phyloP scores from a whole-genome alignment of 2,888 invertebrate genomes.

The Eulithis prunata region DNA sequence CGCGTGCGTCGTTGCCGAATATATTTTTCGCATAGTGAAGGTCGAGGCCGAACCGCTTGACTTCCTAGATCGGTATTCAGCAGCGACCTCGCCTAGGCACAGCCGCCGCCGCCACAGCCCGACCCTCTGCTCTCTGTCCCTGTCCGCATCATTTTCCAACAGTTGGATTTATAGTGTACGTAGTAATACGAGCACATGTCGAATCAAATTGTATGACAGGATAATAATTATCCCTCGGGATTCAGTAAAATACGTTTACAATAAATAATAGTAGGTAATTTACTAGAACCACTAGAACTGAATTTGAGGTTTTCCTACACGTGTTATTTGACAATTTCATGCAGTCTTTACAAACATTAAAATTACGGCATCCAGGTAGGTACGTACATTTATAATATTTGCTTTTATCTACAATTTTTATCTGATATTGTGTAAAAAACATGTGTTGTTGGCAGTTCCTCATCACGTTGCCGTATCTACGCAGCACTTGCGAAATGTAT shows the following conservation, averaged over 20 bases:
- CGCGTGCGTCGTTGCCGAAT: constrained; percentile 68
- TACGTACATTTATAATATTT: constrained; percentile 35
- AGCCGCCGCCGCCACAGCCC: constrained; percentile 28
- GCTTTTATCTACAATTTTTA: constrained; percentile 51
- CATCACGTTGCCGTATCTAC: constrained; percentile 65
- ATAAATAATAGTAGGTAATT: neutral
- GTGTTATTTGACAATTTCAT: constrained; percentile 22
- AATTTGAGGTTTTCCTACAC: constrained; percentile 6
- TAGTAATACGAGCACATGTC: no score
- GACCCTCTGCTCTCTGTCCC: constrained; percentile 13
- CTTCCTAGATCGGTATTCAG: constrained; percentile 75
- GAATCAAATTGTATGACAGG: no score
- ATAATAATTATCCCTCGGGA: no score
- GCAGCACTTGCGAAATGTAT: constrained; percentile 75
- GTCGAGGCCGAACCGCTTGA: constrained; percentile 79
- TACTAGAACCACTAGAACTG: neutral
- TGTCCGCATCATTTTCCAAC: constrained; percentile 21
- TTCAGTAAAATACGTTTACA: neutral
- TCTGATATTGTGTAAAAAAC: constrained; percentile 54
- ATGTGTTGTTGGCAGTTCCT: constrained; percentile 56
- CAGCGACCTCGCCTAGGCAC: constrained; percentile 43
- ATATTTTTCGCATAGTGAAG: constrained; percentile 78
- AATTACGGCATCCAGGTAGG: constrained; percentile 27
- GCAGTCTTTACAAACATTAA: constrained; percentile 27
- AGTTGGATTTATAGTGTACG: neutral